phyloP scores from a whole-genome alignment of 1,140 invertebrate genomes.

The Stenopsyche tienmushanensis region DNA sequence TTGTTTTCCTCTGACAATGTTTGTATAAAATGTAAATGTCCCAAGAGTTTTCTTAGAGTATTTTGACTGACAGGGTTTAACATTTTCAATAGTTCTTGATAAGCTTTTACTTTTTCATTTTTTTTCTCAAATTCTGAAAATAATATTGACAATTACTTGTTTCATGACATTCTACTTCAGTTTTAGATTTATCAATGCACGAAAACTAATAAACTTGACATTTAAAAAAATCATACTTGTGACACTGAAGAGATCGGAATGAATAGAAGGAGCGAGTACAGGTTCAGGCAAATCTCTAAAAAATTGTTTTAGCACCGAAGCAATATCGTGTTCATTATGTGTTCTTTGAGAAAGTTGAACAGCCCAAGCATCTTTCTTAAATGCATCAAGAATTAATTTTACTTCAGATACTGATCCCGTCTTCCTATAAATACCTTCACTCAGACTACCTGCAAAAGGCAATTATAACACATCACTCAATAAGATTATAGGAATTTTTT shows the following conservation, averaged over 20 bases:
- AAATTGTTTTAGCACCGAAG: constrained; percentile 80
- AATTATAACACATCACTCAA: constrained; percentile 21
- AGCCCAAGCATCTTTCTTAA: constrained; percentile 78
- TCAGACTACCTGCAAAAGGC: constrained; percentile 66
- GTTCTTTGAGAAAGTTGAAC: constrained; percentile 73
- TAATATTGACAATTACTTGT: constrained; percentile 17
- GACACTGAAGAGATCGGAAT: constrained; percentile 39
- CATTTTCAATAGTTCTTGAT: constrained; percentile 63
- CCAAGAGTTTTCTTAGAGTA: constrained; percentile 73
- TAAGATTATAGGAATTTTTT: no score
- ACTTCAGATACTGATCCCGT: constrained; percentile 77
- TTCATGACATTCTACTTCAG: neutral
- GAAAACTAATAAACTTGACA: neutral
- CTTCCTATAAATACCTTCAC: constrained; percentile 83
- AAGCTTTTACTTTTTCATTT: constrained; percentile 58
- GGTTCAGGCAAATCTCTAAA: constrained; percentile 77
- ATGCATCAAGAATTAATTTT: constrained; percentile 68
- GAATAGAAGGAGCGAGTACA: constrained; percentile 53
- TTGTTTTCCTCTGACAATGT: constrained; percentile 71
- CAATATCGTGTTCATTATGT: constrained; percentile 83
- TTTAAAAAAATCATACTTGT: constrained; percentile 34
- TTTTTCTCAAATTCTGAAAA: constrained; percentile 55
- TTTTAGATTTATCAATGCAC: neutral
- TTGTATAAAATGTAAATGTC: constrained; percentile 78
- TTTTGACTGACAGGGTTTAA: constrained; percentile 69